Conservation (phyloP, 2,113 vertebrate species). For the Trachemys scripta region DNA sequence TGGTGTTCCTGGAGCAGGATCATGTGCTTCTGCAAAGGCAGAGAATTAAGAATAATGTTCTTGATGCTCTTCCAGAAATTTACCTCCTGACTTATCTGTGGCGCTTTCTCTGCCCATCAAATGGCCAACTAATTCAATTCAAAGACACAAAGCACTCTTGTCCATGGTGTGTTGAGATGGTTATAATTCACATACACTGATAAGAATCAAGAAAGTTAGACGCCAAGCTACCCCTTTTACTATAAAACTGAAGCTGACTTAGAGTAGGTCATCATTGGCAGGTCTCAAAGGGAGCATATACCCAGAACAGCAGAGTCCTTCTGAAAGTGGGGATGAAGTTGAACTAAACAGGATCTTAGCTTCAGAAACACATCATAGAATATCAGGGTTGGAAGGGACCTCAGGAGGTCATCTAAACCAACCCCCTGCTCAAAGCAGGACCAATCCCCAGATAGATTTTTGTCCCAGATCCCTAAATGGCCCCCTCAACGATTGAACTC, state of each 20-base stretch:
- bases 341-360: neutral
- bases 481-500: no score
- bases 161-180: accelerated
- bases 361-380: neutral
- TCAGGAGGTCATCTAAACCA: no score
- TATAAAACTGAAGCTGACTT: accelerated
- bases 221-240: accelerated
- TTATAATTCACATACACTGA: accelerated
- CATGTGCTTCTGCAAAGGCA: accelerated
- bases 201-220: neutral
- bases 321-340: neutral
- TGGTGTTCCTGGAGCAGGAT: accelerated
- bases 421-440: no score
- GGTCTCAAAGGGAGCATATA: accelerated
- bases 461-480: no score
- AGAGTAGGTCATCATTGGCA: neutral
- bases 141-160: neutral
- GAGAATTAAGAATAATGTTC: conserved; percentile 12
- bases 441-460: no score
- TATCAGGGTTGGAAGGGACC: no score
- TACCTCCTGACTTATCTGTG: neutral
- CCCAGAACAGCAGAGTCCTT: accelerated
- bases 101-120: neutral
- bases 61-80: neutral
- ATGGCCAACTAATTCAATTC: neutral